Conservation (phyloP, 1,140 invertebrate genomes). For the Euglossa dilemma region DNA sequence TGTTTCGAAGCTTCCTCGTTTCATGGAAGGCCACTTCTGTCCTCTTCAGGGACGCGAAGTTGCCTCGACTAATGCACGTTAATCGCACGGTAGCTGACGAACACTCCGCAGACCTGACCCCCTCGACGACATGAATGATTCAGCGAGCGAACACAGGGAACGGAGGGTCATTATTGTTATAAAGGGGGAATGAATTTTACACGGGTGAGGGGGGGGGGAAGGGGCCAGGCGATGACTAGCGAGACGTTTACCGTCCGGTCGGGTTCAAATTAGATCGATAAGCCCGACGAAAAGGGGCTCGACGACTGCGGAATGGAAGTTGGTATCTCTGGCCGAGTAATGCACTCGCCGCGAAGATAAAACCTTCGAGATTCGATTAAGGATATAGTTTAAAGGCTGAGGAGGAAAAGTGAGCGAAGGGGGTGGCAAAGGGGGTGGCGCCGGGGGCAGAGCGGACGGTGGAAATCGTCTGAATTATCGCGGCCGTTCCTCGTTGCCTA, state of each 20-base stretch:
- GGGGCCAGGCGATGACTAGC: neutral
- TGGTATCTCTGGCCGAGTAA: constrained; percentile 12
- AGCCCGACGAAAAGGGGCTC: neutral
- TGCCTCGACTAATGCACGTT: constrained; percentile 64
- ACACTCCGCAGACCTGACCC: constrained; percentile 61
- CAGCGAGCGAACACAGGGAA: constrained; percentile 47
- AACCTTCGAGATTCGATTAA: constrained; percentile 40
- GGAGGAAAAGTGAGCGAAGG: neutral
- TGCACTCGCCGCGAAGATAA: constrained; percentile 10
- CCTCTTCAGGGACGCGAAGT: constrained; percentile 53
- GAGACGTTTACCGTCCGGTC: neutral
- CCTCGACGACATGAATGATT: constrained; percentile 64
- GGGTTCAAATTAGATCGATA: constrained; percentile 37
- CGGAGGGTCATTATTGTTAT: constrained; percentile 68
- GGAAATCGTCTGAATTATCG: constrained; percentile 35
- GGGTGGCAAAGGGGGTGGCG: too few relatives aligned
- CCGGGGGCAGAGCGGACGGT: too few relatives aligned
- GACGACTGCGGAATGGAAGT: neutral
- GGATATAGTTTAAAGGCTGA: constrained; percentile 27
- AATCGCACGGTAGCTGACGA: constrained; percentile 64
- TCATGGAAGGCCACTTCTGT: constrained; percentile 51
- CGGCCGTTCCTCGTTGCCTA: constrained; percentile 9
- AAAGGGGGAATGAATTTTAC: constrained; percentile 67
- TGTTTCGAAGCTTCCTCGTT: constrained; percentile 42
- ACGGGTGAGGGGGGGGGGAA: constrained; percentile 6